Evolutionary conservation across 2,888 invertebrate species (phyloP), one percentile per base, ranked within the genome.

Genomic region (Agrotis puta): DNA sequence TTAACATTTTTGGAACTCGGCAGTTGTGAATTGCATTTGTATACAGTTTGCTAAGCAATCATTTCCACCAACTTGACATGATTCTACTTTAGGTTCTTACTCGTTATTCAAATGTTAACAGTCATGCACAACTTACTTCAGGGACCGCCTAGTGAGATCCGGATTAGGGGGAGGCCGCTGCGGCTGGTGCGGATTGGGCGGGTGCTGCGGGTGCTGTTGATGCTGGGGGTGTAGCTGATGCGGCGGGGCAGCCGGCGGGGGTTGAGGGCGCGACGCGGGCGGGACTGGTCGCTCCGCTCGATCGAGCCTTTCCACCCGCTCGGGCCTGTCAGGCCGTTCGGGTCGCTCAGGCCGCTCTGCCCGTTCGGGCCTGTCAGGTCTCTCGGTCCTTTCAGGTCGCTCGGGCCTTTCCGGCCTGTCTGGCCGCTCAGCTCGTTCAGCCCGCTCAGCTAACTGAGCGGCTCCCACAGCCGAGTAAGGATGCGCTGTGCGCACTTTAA

Each of bases 81-180:
- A 50, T 45, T 18, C 33, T 62, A 53, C 24, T 22, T 79, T 64
- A 69, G 39, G 2, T 50, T 24, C 3, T 48, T 43, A 68, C 14
- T 53, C 14, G 9, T 48, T 50, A 64, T 16, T 53, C 48, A 53
- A 24, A 59, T 59, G 39, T 43, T n/a, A 73, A 53, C 4, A 61
- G 11, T 56, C 63, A 76, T 77, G 81, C 72, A 43, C 51, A 84
- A 94, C 96, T 94, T 92, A 98, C 98, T 97, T 97, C 86, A 98
- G 96, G 86, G 98, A 97, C 93, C 98, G 97, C 92, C 97, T 97
- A 93, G 97, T 97, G 88, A 98, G 97, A 91, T 98, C 98, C 85
- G 97, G 96, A 90, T 96, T 97, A 88, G 96, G 94, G 82, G 95
- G 94, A 86, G 95, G 93, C 88, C 94, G 92, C 83, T 92, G 94